Evolutionary conservation across 2,888 invertebrate genomes (phyloP).

Genomic region (Eupithecia abbreviata): DNA sequence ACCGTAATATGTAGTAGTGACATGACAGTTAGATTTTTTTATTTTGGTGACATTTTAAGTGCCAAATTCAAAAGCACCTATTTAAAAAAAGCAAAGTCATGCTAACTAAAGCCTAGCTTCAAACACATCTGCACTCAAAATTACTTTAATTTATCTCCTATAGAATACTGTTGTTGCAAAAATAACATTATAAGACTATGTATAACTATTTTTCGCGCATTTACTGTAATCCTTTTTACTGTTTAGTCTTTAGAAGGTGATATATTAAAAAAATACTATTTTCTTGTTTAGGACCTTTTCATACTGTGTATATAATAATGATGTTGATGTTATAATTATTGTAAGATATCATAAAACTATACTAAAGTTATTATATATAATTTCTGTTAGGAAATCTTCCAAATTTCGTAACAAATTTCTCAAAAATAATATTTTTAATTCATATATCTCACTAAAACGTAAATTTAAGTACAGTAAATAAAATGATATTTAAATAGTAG

Average conservation of each 20-base stretch:
- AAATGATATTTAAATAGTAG: not conserved
- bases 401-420: slow-evolving; percentile 41
- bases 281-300: slow-evolving; percentile 70
- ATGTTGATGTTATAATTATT: slow-evolving; percentile 69
- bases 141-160: slow-evolving; percentile 52
- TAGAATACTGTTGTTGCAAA: slow-evolving; percentile 68
- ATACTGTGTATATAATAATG: slow-evolving; percentile 67
- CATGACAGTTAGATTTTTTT: not conserved
- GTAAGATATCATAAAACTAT: slow-evolving; percentile 59
- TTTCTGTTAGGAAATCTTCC: slow-evolving; percentile 26
- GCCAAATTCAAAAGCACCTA: not conserved
- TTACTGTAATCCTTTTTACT: slow-evolving; percentile 82
- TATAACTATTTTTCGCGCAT: slow-evolving; percentile 82
- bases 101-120: not conserved
- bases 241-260: slow-evolving; percentile 77
- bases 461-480: slow-evolving; percentile 31
- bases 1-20: not conserved
- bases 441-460: slow-evolving; percentile 31
- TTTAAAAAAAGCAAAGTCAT: not conserved
- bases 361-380: slow-evolving; percentile 33
- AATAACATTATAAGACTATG: slow-evolving; percentile 69
- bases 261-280: slow-evolving; percentile 72
- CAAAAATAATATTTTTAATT: slow-evolving; percentile 38
- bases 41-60: not conserved
- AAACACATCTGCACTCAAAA: slow-evolving; percentile 60